phyloP scores from a whole-genome alignment of 2,888 invertebrate genomes.

The Rotaria magnacalcarata region DNA sequence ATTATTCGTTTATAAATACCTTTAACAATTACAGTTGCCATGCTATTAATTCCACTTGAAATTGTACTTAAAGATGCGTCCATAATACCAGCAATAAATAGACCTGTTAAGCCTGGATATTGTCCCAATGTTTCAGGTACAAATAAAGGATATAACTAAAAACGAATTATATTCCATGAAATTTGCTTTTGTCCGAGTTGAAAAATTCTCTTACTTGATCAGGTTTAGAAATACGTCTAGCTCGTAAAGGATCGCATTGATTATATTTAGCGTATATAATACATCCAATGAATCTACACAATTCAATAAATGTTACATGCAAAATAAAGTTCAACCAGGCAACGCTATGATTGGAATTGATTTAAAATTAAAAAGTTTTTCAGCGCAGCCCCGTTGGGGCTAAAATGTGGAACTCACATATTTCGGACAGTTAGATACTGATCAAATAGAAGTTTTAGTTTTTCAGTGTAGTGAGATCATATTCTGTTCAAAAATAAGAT shows the following conservation, averaged over 20 bases:
- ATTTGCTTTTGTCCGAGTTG: neutral
- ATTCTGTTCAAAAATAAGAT: too few relatives aligned
- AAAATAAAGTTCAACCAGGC: neutral
- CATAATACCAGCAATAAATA: slow-evolving; percentile 90
- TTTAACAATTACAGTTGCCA: neutral
- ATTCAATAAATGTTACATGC: neutral
- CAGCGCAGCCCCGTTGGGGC: too few relatives aligned
- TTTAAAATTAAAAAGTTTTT: too few relatives aligned
- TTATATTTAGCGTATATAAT: neutral
- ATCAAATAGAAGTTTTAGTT: too few relatives aligned
- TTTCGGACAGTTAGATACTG: too few relatives aligned
- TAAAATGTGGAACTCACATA: too few relatives aligned
- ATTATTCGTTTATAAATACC: neutral
- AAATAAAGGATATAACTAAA: slow-evolving; percentile 67
- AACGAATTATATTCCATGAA: neutral
- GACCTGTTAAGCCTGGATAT: slow-evolving; percentile 75
- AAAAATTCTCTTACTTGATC: neutral
- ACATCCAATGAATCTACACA: neutral
- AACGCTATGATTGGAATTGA: neutral
- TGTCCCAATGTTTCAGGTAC: slow-evolving; percentile 77
- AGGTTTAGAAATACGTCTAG: neutral
- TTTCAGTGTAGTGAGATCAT: too few relatives aligned
- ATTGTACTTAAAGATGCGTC: slow-evolving; percentile 74
- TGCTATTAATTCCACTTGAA: neutral
- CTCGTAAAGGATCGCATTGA: neutral